phyloP scores from a whole-genome alignment of 2,888 invertebrate genomes.

The Villa cingulata region DNA sequence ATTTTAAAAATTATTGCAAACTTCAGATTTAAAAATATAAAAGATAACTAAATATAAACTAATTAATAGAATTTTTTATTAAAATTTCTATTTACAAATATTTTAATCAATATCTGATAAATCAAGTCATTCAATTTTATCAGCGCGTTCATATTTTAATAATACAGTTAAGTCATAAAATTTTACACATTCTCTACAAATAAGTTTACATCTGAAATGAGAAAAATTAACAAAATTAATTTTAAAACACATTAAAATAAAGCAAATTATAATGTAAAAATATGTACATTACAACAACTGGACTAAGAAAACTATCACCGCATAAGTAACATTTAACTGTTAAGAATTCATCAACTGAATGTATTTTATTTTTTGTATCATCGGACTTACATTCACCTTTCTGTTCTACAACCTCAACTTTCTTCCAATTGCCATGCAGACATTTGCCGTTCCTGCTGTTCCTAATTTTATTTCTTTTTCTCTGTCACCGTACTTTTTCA shows the following conservation, averaged over 20 bases:
- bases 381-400: constrained; percentile 44
- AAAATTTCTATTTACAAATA: too few species aligned
- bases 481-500: too few species aligned
- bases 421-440: constrained; percentile 96
- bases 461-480: too few species aligned
- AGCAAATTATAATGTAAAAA: not conserved
- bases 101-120: constrained; percentile 16
- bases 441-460: too few species aligned
- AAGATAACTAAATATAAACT: too few species aligned
- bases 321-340: constrained; percentile 95
- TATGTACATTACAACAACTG: constrained; percentile 82
- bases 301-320: constrained; percentile 70
- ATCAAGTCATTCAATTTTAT: constrained; percentile 16
- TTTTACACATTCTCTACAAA: constrained; percentile 93
- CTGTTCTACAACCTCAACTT: constrained; percentile 40
- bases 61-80: too few species aligned
- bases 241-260: not conserved
- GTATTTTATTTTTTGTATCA: constrained; percentile 73
- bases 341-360: constrained; percentile 74
- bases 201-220: constrained; percentile 80
- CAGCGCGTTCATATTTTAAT: constrained; percentile 23
- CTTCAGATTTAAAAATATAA: too few species aligned
- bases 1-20: too few species aligned
- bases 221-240: constrained; percentile 11
- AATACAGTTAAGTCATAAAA: constrained; percentile 91